Percentiles rank a stretch among this genome's conserved stretches.
phyloP scores from a whole-genome alignment of 2,797 vertebrate genomes.

The Halcyon chelicuti region DNA sequence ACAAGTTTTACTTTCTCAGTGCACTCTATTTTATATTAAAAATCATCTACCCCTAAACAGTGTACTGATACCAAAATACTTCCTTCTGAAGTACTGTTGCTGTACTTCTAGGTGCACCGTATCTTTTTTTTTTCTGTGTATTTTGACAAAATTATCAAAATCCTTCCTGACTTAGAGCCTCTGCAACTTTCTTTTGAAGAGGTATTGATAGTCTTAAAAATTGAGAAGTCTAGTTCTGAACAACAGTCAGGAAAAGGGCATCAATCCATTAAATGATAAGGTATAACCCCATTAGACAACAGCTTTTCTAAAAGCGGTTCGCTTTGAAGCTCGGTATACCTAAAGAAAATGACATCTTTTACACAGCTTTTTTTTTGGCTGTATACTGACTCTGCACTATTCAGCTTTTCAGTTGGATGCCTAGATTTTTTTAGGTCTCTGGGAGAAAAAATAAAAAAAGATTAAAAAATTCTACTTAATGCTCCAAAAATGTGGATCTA shows the following conservation, averaged over 20 bases:
- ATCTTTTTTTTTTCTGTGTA: neutral
- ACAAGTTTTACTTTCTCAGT: neutral
- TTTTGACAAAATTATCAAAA: slow-evolving; percentile 25
- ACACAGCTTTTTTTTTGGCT: neutral
- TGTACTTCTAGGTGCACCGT: neutral
- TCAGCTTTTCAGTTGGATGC: neutral
- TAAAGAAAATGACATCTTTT: slow-evolving; percentile 31
- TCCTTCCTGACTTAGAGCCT: neutral
- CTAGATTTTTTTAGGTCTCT: neutral
- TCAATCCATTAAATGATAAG: slow-evolving; percentile 41
- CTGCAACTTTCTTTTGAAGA: slow-evolving; percentile 3
- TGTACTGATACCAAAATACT: neutral
- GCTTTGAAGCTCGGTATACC: neutral
- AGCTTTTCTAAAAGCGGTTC: slow-evolving; percentile 20
- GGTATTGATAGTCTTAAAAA: slow-evolving; percentile 25
- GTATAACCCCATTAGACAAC: slow-evolving; percentile 10
- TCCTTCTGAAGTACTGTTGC: neutral
- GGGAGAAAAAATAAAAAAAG: neutral
- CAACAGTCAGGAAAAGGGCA: slow-evolving; percentile 8
- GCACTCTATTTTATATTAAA: neutral
- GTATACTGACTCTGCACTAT: neutral
- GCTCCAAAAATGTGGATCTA: neutral
- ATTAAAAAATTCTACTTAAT: neutral
- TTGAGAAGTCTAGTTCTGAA: neutral
- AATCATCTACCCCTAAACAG: neutral